A percentile compares a stretch with the other conserved stretches of the same genome.
Evolutionary conservation across 2,113 vertebrate species (phyloP).

Genomic region (Carlito syrichta): DNA sequence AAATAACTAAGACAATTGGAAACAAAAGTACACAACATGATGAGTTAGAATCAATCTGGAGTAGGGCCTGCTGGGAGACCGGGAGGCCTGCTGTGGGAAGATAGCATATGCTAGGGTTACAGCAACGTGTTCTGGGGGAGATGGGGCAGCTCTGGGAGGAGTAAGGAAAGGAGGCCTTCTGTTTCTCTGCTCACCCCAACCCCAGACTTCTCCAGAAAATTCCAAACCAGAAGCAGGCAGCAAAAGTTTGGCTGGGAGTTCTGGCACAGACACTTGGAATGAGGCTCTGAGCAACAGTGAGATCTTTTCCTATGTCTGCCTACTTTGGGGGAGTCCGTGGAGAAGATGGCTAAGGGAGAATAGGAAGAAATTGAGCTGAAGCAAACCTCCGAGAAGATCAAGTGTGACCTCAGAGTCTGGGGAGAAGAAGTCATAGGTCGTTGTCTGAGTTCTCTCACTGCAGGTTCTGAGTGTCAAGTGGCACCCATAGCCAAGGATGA

Average conservation of each 20-base stretch:
- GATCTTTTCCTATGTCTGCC: background rate
- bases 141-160: background rate
- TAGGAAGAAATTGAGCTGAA: accelerated
- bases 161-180: accelerated
- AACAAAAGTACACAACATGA: background rate
- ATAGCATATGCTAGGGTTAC: background rate
- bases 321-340: background rate
- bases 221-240: no score
- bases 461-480: background rate
- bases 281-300: background rate
- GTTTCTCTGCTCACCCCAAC: background rate
- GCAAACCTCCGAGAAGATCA: no score
- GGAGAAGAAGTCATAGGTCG: no score
- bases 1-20: background rate
- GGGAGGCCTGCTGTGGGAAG: background rate
- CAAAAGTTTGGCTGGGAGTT: background rate
- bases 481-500: accelerated
- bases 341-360: background rate
- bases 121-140: background rate
- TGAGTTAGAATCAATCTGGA: background rate
- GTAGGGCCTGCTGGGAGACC: no score
- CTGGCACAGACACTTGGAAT: no score
- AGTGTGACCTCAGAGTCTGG: background rate
- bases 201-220: background rate
- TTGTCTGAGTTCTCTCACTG: accelerated